Percentiles rank a stretch among this genome's conserved stretches.
Conservation (phyloP, 2,797 vertebrate genomes). For the Saguinus oedipus region DNA sequence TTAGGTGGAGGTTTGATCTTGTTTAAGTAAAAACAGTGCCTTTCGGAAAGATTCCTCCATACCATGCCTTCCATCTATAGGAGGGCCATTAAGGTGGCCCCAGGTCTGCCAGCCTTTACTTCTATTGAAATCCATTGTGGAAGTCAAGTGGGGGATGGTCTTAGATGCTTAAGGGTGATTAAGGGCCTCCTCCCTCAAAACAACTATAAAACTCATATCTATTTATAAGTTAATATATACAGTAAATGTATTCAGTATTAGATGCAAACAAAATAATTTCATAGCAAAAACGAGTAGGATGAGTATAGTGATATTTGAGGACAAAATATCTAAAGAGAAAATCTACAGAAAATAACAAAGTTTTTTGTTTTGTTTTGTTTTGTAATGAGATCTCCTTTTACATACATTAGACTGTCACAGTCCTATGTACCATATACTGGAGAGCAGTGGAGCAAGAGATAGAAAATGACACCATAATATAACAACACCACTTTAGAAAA, state of each 20-base stretch:
- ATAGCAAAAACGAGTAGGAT: not conserved
- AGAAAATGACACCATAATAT: not conserved
- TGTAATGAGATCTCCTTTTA: not conserved
- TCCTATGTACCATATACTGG: not conserved
- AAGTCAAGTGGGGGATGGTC: too few relatives aligned
- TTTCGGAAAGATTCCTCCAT: too few relatives aligned
- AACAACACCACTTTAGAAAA: not conserved
- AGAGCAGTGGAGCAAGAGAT: fast-evolving
- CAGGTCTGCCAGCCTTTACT: too few relatives aligned
- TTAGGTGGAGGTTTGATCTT: too few relatives aligned
- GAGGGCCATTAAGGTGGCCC: too few relatives aligned
- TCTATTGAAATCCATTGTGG: too few relatives aligned
- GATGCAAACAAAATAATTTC: not conserved
- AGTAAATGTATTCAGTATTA: not conserved
- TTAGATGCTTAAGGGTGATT: too few relatives aligned
- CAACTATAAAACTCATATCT: not conserved
- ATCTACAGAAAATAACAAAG: not conserved
- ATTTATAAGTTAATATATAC: not conserved
- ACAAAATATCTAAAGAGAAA: not conserved
- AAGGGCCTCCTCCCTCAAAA: not conserved
- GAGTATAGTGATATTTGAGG: not conserved
- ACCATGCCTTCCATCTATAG: too few relatives aligned
- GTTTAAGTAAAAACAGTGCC: too few relatives aligned
- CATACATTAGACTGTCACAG: not conserved
- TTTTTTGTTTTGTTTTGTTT: not conserved